Evolutionary conservation across 2,113 vertebrate species (phyloP).

Genomic region (Myotis lucifugus): DNA sequence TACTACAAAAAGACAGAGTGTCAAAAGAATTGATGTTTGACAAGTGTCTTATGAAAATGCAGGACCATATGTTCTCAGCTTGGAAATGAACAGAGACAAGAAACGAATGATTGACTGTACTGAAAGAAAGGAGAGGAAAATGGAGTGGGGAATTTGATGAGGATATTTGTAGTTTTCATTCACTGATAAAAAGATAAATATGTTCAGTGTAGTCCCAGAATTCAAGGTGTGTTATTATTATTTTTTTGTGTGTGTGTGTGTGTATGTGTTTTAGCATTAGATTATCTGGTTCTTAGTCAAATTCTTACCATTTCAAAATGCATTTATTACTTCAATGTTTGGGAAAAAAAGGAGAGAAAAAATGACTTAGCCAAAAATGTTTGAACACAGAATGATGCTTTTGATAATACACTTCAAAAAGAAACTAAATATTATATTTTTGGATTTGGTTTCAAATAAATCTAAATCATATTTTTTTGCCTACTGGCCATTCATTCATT

Average conservation of each 20-base stretch:
- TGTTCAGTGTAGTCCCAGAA: background rate
- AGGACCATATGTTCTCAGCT: slow-evolving; percentile 45
- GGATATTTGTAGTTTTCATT: background rate
- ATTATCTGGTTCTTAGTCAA: background rate
- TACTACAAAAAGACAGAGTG: slow-evolving; percentile 13
- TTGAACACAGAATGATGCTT: background rate
- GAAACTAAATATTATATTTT: background rate
- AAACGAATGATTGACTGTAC: background rate
- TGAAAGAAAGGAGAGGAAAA: background rate
- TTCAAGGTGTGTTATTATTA: background rate
- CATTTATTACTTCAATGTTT: background rate
- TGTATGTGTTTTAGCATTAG: background rate
- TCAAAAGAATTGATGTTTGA: slow-evolving; percentile 55
- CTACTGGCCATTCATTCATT: background rate
- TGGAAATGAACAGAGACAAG: slow-evolving; percentile 12
- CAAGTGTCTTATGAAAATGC: slow-evolving; percentile 62
- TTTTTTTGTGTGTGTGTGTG: too few relatives aligned
- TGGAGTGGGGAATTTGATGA: background rate
- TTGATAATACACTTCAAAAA: background rate
- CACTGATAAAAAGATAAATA: background rate
- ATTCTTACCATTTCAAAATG: background rate
- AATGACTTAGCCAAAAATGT: background rate
- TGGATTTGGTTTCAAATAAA: background rate
- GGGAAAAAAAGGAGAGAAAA: background rate
- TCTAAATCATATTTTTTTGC: background rate